Conservation (phyloP, 2,113 vertebrate genomes). For the Hylia prasina region DNA sequence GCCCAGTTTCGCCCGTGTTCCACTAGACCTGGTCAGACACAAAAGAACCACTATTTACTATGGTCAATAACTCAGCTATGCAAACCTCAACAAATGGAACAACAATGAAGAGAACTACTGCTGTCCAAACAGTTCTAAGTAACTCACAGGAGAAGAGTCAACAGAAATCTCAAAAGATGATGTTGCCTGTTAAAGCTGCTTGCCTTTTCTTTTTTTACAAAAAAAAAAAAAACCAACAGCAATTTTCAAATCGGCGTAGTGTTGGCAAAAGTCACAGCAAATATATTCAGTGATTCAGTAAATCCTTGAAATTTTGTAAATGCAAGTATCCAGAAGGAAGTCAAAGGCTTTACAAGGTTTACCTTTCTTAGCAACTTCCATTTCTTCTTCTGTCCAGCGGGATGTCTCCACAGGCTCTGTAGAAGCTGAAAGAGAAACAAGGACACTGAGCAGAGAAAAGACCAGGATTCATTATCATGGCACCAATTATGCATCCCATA, state of each 20-base stretch:
- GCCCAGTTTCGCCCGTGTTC: slow-evolving; percentile 97
- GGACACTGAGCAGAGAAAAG: slow-evolving; percentile 39
- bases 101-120: neutral
- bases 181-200: neutral
- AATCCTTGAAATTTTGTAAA: neutral
- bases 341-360: slow-evolving; percentile 16
- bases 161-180: neutral
- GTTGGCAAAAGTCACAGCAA: neutral
- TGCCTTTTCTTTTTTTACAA: too few relatives aligned
- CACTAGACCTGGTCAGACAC: slow-evolving; percentile 81
- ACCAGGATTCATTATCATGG: slow-evolving; percentile 36
- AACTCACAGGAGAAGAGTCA: neutral
- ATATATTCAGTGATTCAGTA: neutral
- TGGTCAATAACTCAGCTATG: neutral
- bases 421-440: slow-evolving; percentile 77
- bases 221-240: neutral
- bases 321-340: neutral
- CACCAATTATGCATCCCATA: slow-evolving; percentile 52
- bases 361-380: slow-evolving; percentile 99
- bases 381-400: slow-evolving; percentile 99
- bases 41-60: neutral
- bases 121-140: neutral
- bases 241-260: neutral
- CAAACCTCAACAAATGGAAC: neutral
- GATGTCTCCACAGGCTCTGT: slow-evolving; percentile 95